Base-by-base conservation (phyloP, 1,140 invertebrate species). In the Macrobrachium rosenbergii region DNA sequence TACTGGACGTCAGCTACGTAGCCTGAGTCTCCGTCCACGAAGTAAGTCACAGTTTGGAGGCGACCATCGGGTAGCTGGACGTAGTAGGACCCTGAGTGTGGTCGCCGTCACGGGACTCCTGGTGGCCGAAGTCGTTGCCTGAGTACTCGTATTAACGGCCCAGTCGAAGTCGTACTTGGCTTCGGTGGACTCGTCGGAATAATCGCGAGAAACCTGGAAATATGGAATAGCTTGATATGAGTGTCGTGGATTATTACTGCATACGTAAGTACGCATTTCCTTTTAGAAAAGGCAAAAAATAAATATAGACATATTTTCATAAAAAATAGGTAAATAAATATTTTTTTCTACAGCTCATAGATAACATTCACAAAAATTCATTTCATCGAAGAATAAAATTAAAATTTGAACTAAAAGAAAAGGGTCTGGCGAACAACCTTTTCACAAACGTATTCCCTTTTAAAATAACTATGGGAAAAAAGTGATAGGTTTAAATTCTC, bases 51-150 rank as follows among this genome's bases (percentile, higher is more conserved):
- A 19, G n/a, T 78, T n/a, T 78, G 76, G 17, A 78, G n/a, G 10
- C 76, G 76, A 23, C 78, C 78, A 19, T 80, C 78, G 60, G 78
- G 78, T 11, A 80, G 78, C 16, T 62, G 23, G 12, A 80, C 78
- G 78, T 21, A 80, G 78, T 80, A 80, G 0, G 78, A 80, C 78
- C 78, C 6, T 37, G 59, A 12, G 78, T 80, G 78, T 64, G 60
- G 78, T 80, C 78, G 21, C 78, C 78, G 37, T 80, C 78, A 21
- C 78, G 78, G 21, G 78, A 37, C 59, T 80, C 78, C 23, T 80
- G 21, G 8, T 80, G 78, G 6, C 37, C 60, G 60, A 80, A 80
- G 60, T 80, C 78, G 78, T 63, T 80, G 37, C 60, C 60, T 21
- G 78, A 43, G 23, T 37, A 63, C 11, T 63, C 60, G 19, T 80